Evolutionary conservation across 2,888 invertebrate species (phyloP), one percentile per base, ranked within the genome.

Genomic region (Apoda limacodes): DNA sequence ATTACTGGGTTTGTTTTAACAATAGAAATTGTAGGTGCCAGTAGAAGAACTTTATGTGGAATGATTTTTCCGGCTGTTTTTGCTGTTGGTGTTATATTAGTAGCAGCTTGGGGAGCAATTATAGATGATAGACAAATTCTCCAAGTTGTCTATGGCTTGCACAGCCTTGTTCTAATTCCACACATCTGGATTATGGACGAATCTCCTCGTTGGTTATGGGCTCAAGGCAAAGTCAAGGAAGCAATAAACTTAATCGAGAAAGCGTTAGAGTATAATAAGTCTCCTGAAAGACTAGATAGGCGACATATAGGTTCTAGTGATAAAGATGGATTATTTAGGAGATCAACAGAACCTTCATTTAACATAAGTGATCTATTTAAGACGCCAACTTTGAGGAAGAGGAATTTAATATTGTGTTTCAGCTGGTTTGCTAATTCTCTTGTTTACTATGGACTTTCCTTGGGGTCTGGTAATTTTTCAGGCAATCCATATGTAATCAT

Each of bases 151-250:
- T 92, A 92, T 56, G 93, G 89, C 1, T 60, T 88, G 28, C 93
- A 93, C 54, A 87, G 90, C 28, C 67, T 82, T 2, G 52, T 92
- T 1, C 74, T 93, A 13, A 61, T 93, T 31, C 88, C 86, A 9
- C 92, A 93, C 58, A 92, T 89, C 88, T 87, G 93, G 84, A 53
- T 91, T 14, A 88, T 94, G 85, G 93, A 93, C 48, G 93, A 94
- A 67, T 93, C 93, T 15, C 92, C 93, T 0, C 83, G 93, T 39
- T 94, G 93, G 93, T 71, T 93, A 3, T 93, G 93, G 93, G 84
- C 88, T 4, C 91, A 93, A 55, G 93, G 92, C 2, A 83, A 88
- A 13, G 82, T 85, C 2, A 76, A 83, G 7, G 91, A 93, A 60
- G 89, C 92, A 0, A 83, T 92, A 0, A 82, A 83, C 5, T 90